Evolutionary conservation across 2,797 vertebrate genomes (phyloP), one percentile per base, ranked within the genome.

Genomic region (Apodemus agrarius): DNA sequence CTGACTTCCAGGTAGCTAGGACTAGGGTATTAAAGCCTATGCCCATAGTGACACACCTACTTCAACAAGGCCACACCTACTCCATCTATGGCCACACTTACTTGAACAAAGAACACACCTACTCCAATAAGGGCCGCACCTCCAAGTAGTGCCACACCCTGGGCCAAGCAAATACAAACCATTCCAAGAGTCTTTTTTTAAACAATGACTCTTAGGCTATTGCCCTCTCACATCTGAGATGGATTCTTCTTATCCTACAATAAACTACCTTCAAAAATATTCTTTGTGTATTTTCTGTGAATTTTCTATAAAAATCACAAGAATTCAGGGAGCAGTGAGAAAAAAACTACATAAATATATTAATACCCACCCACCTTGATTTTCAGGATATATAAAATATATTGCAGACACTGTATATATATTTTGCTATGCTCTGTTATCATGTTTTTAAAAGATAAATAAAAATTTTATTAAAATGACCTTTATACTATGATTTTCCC

Each of bases 361-460:
- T n/a, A 67, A 6, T 29, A 31, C 13, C 11, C 4, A n/a, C 43
- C 54, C 11, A 43, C 21, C 78, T 26, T 85, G 6, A 7, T 95
- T 91, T 89, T 43, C 24, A 85, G 69, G 29, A 3, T 0, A 65
- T 13, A 37, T 24, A 4, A 61, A 52, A 69, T 82, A 63, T 40
- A 57, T 3, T 63, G 2, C 9, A 89, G 6, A n/a, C 6, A 84
- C 6, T 61, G 10, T 59, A 5, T 72, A 43, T 95, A 43, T 40
- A 91, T 6, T 9, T 63, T 85, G 24, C 11, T 59, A 91, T 40
- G 2, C 78, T 96, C 52, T 7, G 93, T 7, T 92, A 95, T 95
- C 92, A 96, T 93, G 34, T 93, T 5, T n/a, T 5, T 31, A 94
- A 97, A 75, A 84, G 82, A 79, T 43, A 49, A 59, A 19, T 79